Conservation (phyloP, 2,888 invertebrate genomes). For the Cyclophora albipunctata region DNA sequence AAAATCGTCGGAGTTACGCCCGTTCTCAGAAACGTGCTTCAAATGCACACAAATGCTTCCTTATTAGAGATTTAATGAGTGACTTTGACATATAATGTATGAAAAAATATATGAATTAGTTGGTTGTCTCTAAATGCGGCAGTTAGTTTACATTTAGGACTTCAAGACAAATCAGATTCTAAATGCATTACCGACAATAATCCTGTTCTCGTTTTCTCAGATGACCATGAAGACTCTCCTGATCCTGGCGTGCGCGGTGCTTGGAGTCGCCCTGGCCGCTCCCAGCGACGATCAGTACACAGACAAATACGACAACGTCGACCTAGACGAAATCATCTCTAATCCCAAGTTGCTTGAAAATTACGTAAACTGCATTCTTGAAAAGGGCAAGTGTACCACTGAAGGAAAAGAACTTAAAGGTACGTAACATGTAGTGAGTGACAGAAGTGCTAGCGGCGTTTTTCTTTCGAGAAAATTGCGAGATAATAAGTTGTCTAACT, state of each 20-base stretch:
- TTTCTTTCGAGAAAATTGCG: too few species aligned
- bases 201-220: slow-evolving; percentile 1
- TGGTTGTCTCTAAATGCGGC: too few species aligned
- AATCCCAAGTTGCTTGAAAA: slow-evolving; percentile 70
- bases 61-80: too few species aligned
- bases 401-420: slow-evolving; percentile 65
- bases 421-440: background rate
- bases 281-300: slow-evolving; percentile 55
- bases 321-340: slow-evolving; percentile 78
- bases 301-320: slow-evolving; percentile 79
- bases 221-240: slow-evolving; percentile 10
- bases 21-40: too few species aligned
- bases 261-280: slow-evolving; percentile 2
- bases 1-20: too few species aligned
- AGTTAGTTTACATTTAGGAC: too few species aligned
- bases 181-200: background rate
- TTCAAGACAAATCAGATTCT: too few species aligned
- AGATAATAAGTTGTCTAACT: too few species aligned
- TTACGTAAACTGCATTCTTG: slow-evolving; percentile 80
- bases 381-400: slow-evolving; percentile 77
- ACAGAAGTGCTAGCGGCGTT: too few species aligned
- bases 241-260: slow-evolving; percentile 7
- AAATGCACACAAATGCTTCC: too few species aligned
- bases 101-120: too few species aligned
- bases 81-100: too few species aligned